phyloP scores from a whole-genome alignment of 2,113 vertebrate genomes.

The Cynocephalus volans region DNA sequence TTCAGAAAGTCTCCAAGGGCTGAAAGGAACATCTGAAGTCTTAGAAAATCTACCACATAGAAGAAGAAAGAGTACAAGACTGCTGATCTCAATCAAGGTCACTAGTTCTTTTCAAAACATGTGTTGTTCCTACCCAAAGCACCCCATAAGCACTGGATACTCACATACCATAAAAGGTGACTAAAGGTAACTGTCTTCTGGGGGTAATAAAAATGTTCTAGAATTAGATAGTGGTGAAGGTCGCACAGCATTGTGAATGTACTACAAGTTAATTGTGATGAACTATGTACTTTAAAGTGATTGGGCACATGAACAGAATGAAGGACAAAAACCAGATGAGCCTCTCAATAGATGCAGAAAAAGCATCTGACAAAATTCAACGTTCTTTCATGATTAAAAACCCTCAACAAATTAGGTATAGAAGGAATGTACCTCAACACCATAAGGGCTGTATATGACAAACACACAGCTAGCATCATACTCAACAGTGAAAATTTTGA shows the following conservation, averaged over 20 bases:
- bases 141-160: neutral
- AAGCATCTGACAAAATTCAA: neutral
- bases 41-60: neutral
- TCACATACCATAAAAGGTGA: too few species aligned
- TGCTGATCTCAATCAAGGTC: neutral
- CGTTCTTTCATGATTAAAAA: neutral
- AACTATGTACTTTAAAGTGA: neutral
- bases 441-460: neutral
- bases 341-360: neutral
- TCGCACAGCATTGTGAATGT: neutral
- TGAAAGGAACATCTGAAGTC: neutral
- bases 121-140: neutral
- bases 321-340: neutral
- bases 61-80: neutral
- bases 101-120: neutral
- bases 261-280: neutral
- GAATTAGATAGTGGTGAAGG: neutral
- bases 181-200: neutral
- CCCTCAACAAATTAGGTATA: neutral
- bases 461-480: neutral
- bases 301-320: neutral
- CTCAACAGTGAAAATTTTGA: neutral
- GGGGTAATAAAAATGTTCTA: neutral
- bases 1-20: neutral
- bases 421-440: neutral